Evolutionary conservation across 2,888 invertebrate species (phyloP), one percentile per base, ranked within the genome.

Genomic region (Meandrusa payeni): DNA sequence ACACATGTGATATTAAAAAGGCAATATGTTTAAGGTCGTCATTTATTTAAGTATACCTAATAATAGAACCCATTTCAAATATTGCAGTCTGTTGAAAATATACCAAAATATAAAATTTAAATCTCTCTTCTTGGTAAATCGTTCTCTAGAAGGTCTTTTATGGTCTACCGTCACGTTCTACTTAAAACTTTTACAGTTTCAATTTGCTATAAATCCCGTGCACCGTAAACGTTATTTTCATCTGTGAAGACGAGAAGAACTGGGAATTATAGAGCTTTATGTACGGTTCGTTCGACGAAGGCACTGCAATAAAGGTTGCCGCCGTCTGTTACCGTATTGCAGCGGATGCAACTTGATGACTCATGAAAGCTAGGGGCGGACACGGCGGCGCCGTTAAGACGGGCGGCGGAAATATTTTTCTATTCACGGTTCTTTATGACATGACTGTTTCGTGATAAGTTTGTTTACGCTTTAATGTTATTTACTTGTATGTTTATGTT

Each of bases 291-390:
- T 28, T 24, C 9, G 19, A 26, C 24, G 22, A 10, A 3, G 4
- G 27, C 31, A 17, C 27, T 36, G 40, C 40, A 46, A 34, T 46
- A 38, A 43, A 43, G 19, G 11, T 15, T 12, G 24, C 31, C 1
- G 24, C 31, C 1, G 23, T 12, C 26, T 7, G 41, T 42, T 33
- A 1, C 17, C 17, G 12, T 19, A 22, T 2, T 42, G 43, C 45
- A 46, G 11, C 33, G 28, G 28, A 19, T 40, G 46, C 45, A 46
- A 46, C 28, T 46, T 42, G 20, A 49, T 49, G 48, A 46, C 33
- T 44, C 46, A 44, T 46, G 46, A 46, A 48, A 45, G 17, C 20
- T 7, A 13, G 33, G 23, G 39, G 33, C 24, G 37, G 40, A 33
- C 34, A 40, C 15, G 20, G 24, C 37, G 27, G 27, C 26, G 22